Evolutionary conservation across 1,140 invertebrate genomes (phyloP).

Genomic region (Hypsibius dujardini): DNA sequence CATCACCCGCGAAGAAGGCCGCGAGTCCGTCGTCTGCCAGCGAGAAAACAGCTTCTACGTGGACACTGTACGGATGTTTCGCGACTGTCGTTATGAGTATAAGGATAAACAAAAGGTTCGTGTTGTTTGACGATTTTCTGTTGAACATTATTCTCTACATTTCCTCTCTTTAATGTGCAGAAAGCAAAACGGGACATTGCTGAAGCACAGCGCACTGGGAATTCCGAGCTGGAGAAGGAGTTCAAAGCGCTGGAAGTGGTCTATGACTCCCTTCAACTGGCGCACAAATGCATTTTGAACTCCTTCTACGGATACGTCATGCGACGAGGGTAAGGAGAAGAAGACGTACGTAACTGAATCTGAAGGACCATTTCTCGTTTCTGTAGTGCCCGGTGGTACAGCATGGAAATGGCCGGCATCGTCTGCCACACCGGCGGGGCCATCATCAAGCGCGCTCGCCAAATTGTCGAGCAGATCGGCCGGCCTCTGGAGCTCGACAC

Average conservation of each 20-base stretch:
- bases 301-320: constrained; percentile 99
- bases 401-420: constrained; percentile 99
- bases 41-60: constrained; percentile 98
- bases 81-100: constrained; percentile 88
- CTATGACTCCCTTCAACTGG: constrained; percentile 90
- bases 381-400: constrained; percentile 80
- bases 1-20: constrained; percentile 58
- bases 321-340: constrained; percentile 62
- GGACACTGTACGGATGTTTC: constrained; percentile 86
- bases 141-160: too few species aligned
- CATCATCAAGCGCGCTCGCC: constrained; percentile 83
- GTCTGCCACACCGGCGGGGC: constrained; percentile 95
- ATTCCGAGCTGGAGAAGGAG: constrained; percentile 77
- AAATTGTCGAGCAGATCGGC: constrained; percentile 82
- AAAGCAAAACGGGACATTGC: constrained; percentile 67
- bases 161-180: constrained; percentile 25
- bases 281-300: constrained; percentile 98
- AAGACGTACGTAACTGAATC: constrained; percentile 6
- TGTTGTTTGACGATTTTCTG: too few species aligned
- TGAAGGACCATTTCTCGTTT: constrained; percentile 20
- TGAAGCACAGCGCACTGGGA: constrained; percentile 59
- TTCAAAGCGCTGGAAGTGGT: constrained; percentile 78
- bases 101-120: constrained; percentile 68
- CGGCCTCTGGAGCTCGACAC: constrained; percentile 91
- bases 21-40: constrained; percentile 75